Evolutionary conservation across 2,797 vertebrate genomes (phyloP).

Genomic region (Poeciliopsis infans): DNA sequence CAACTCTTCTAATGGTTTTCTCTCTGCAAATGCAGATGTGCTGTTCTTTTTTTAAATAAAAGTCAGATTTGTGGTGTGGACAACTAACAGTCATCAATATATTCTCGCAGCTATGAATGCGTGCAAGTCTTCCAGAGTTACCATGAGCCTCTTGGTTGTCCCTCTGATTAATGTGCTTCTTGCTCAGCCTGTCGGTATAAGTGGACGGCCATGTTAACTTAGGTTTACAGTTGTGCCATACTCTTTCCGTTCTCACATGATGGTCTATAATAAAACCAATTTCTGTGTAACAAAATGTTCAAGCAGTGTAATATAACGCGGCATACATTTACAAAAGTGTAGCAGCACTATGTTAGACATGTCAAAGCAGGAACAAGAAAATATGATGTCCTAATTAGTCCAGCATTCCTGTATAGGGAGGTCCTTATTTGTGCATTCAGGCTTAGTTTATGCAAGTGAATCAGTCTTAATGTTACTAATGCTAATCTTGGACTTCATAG

Average conservation of each 20-base stretch:
- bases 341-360: constrained; percentile 5
- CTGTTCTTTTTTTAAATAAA: not conserved
- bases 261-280: not conserved
- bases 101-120: not conserved
- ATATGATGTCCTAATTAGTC: not conserved
- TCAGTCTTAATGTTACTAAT: not conserved
- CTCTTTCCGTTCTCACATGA: not conserved
- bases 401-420: not conserved
- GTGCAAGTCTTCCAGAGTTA: not conserved
- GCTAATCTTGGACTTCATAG: not conserved
- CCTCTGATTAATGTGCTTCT: not conserved
- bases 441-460: not conserved
- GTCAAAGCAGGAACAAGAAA: constrained; percentile 8
- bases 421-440: not conserved
- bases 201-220: not conserved
- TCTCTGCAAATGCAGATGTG: not conserved
- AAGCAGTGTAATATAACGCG: not conserved
- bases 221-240: not conserved
- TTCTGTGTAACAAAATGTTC: not conserved
- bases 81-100: not conserved
- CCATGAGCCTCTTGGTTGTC: not conserved
- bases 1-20: not conserved
- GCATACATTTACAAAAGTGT: not conserved
- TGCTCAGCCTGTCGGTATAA: not conserved
- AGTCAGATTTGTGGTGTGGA: not conserved